A percentile compares a stretch with the other conserved stretches of the same genome.
Evolutionary conservation across 1,140 invertebrate species (phyloP).

Genomic region (Rhysida immarginata): DNA sequence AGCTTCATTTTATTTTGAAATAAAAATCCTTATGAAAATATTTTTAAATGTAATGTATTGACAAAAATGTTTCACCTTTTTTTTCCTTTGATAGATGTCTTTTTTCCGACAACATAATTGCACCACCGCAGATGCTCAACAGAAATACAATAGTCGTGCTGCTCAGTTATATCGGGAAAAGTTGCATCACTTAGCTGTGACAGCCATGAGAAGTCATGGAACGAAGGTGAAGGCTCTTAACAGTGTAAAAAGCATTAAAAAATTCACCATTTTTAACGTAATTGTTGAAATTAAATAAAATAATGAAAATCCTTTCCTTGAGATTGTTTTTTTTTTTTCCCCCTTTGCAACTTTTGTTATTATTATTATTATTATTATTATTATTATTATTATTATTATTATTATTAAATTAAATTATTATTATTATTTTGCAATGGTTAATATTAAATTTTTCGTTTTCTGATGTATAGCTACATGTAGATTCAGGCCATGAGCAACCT

Average conservation of each 20-base stretch:
- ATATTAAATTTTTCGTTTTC: too few relatives aligned
- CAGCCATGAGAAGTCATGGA: constrained; percentile 77
- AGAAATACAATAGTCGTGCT: constrained; percentile 94
- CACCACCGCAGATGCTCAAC: constrained; percentile 76
- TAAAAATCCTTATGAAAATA: background rate
- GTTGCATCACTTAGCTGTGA: constrained; percentile 52
- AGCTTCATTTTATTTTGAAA: too few relatives aligned
- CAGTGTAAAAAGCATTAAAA: too few relatives aligned
- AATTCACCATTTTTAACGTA: constrained; percentile 1
- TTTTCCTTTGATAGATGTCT: constrained; percentile 51
- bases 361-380: too few relatives aligned
- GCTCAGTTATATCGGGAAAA: constrained; percentile 86
- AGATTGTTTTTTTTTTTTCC: too few relatives aligned
- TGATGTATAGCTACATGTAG: constrained; percentile 33
- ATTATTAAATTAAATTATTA: too few relatives aligned
- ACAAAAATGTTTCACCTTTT: constrained; percentile 4
- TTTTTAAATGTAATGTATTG: background rate
- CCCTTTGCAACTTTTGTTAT: too few relatives aligned
- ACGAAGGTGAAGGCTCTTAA: too few relatives aligned
- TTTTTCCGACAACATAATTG: constrained; percentile 93
- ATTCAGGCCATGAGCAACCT: constrained; percentile 20
- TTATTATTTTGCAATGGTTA: too few relatives aligned
- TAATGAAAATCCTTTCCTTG: constrained; percentile 17
- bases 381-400: too few relatives aligned
- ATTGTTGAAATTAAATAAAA: background rate